phyloP scores from a whole-genome alignment of 2,113 vertebrate genomes.

The Eudyptes chrysolophus region DNA sequence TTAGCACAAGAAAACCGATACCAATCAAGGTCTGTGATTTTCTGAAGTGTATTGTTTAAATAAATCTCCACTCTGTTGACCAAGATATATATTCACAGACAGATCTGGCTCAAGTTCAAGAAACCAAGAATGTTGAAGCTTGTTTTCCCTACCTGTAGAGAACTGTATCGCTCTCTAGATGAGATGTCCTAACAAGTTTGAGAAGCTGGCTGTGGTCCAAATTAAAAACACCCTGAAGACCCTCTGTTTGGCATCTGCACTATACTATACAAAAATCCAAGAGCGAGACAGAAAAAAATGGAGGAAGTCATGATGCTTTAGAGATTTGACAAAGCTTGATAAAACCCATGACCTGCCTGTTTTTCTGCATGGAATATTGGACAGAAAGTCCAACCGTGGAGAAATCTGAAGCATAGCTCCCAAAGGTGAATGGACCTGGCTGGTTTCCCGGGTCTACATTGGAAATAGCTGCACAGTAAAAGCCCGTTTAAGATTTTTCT shows the following conservation, averaged over 20 bases:
- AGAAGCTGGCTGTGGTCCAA: not conserved
- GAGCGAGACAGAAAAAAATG: not conserved
- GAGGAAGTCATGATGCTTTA: not conserved
- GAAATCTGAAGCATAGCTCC: slow-evolving; percentile 19
- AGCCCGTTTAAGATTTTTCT: slow-evolving; percentile 23
- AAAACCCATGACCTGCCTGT: slow-evolving; percentile 1
- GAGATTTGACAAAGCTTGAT: not conserved
- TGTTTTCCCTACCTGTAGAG: not conserved
- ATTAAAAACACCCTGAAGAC: not conserved
- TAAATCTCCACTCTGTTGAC: not conserved
- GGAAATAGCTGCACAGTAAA: not conserved
- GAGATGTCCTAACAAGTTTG: not conserved
- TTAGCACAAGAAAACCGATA: not conserved
- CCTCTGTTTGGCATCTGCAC: not conserved
- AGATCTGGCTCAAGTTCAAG: not conserved
- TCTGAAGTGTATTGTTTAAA: not conserved
- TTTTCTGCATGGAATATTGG: not conserved
- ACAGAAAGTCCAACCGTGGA: not conserved
- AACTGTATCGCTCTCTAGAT: not conserved
- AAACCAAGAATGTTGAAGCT: not conserved
- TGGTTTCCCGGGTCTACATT: not conserved
- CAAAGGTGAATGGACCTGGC: slow-evolving; percentile 11
- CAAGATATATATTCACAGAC: not conserved
- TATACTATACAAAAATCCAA: not conserved
- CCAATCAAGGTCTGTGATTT: not conserved